These are phyloP conservation scores for Erethizon dorsatum DNA, from an alignment of 2,797 vertebrate genomes.

Conservation along the genomic window DNA sequence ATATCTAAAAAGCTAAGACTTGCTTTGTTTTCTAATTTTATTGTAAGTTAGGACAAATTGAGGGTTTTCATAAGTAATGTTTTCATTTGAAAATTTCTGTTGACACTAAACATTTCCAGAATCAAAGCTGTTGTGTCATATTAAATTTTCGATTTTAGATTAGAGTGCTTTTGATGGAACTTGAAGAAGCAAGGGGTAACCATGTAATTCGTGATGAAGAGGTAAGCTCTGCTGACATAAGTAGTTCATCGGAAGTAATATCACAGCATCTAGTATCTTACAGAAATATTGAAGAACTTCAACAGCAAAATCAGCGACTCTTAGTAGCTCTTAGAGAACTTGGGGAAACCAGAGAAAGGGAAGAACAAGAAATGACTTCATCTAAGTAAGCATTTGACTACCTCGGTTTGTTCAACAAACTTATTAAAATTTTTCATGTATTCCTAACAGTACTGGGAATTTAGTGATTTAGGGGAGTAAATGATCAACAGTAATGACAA, in stretches of 20 bases:
- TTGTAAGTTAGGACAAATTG: not conserved
- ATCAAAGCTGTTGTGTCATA: slow-evolving; percentile 18
- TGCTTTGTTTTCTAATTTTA: slow-evolving; percentile 16
- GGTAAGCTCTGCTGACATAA: slow-evolving; percentile 95
- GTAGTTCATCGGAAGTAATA: slow-evolving; percentile 98
- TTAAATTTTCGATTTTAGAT: slow-evolving; percentile 90
- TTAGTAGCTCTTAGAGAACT: slow-evolving; percentile 96
- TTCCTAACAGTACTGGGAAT: not conserved
- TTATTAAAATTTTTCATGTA: not conserved
- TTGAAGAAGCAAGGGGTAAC: slow-evolving; percentile 98
- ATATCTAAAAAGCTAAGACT: slow-evolving; percentile 10
- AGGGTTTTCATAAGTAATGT: not conserved
- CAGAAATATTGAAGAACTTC: slow-evolving; percentile 97
- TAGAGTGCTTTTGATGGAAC: slow-evolving; percentile 96
- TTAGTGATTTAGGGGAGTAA: not conserved
- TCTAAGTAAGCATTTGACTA: slow-evolving; percentile 89
- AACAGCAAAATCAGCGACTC: slow-evolving; percentile 98
- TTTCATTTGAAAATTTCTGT: slow-evolving; percentile 2
- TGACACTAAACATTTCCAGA: slow-evolving; percentile 18
- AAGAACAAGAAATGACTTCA: slow-evolving; percentile 94
- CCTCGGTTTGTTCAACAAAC: not conserved
- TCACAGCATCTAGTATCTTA: slow-evolving; percentile 97
- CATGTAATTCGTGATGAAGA: slow-evolving; percentile 95
- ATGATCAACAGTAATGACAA: not conserved
- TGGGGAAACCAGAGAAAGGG: slow-evolving; percentile 94